Conservation (phyloP, 2,113 vertebrate genomes). For the Pseudorhombus dupliciocellatus region DNA sequence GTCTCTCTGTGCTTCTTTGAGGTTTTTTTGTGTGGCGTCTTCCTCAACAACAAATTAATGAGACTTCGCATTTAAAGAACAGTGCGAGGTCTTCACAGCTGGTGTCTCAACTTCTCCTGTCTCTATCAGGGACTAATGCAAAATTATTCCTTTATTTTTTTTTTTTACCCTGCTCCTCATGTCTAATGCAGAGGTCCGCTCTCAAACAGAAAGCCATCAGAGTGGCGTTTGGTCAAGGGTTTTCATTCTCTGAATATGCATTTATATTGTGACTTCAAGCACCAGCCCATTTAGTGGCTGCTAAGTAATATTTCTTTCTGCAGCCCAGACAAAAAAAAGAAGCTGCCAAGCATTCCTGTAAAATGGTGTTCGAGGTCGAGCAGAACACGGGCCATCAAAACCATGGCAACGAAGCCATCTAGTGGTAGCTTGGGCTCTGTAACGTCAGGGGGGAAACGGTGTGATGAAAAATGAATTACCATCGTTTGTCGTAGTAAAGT, state of each 20-base stretch:
- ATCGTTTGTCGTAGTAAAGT: constrained; percentile 98
- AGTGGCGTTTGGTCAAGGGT: constrained; percentile 4
- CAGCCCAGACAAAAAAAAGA: not conserved
- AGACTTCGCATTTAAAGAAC: constrained; percentile 44
- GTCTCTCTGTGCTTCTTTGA: constrained; percentile 26
- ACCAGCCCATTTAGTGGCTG: constrained; percentile 7
- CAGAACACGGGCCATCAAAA: not conserved
- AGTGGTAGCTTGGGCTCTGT: constrained; percentile 48
- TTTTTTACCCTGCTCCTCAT: constrained; percentile 9
- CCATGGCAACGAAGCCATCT: constrained; percentile 62
- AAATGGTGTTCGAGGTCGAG: not conserved
- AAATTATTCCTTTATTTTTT: constrained; percentile 8
- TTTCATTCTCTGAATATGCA: constrained; percentile 18
- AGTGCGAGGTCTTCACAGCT: constrained; percentile 6
- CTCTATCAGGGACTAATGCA: constrained; percentile 18
- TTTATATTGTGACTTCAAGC: constrained; percentile 35
- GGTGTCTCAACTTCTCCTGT: constrained; percentile 3
- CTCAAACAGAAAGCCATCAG: constrained; percentile 21
- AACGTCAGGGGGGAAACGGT: not conserved
- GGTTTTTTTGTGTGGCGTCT: not conserved
- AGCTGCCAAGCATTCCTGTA: not conserved
- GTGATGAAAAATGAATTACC: constrained; percentile 76
- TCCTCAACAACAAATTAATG: constrained; percentile 38
- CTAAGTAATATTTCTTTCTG: constrained; percentile 19
- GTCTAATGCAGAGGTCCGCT: constrained; percentile 21